Evolutionary conservation across 1,140 invertebrate species (phyloP), one percentile per base, ranked within the genome.

Genomic region (Zaprionus nigranus): DNA sequence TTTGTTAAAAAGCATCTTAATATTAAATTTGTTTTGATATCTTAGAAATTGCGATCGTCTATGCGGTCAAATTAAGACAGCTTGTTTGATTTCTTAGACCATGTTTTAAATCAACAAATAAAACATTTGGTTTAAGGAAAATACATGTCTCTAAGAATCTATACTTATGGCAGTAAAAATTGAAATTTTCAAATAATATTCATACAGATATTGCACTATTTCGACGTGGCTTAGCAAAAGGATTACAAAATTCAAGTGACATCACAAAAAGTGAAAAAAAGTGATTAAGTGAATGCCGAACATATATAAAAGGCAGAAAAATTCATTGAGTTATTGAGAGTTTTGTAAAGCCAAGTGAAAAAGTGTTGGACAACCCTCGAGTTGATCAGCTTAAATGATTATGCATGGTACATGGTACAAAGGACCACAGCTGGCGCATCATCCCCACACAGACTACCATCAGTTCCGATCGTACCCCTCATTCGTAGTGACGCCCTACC

Each of bases 331-430:
- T 20, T 26, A 38, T 34, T 57, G 9, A 36, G 15, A 58, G 26
- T 15, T 38, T 13, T 1, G 3, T 38, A 43, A 43, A 43, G 15
- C 4, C 9, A 22, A 43, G 5, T 12, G 13, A 11, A 43, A 76
- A 49, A 72, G 72, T 66, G 56, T 77, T 36, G 54, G 40, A 49
- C 51, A 49, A 68, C 43, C 58, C 24, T 51, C 38, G 40, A 49
- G 77, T 67, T 57, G 81, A 71, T 72, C 70, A 61, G 78, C 46
- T 83, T 92, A 92, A 91, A 92, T 92, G 91, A 92, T 92, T 92
- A 92, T 92, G 91, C 91, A 92, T 92, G 91, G 91, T 92, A 92
- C 90, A 74, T 92, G 91, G 91, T 92, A 92, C 84, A 92, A 92
- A 82, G 91, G 91, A 92, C 90, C 91, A 79, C 91, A 92, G 82